A percentile compares a stretch with the other conserved stretches of the same genome.
These are phyloP conservation scores for Neodon shergylaensis DNA, from an alignment of 2,113 vertebrate genomes.

Conservation along the genomic window DNA sequence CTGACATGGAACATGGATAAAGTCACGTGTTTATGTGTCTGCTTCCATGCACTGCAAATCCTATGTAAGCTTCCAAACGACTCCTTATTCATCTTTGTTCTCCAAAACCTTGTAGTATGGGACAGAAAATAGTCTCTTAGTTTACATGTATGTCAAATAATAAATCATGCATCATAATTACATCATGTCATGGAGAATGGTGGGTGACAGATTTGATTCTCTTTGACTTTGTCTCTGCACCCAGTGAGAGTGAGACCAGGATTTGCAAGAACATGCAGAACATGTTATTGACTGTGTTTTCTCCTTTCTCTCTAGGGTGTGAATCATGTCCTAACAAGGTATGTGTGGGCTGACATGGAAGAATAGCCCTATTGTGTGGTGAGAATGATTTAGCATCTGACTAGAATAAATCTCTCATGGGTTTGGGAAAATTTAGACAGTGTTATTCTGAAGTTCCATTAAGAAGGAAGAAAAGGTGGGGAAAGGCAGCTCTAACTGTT, in stretches of 20 bases:
- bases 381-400: neutral
- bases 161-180: neutral
- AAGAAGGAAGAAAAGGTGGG: neutral
- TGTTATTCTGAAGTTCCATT: neutral
- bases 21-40: neutral
- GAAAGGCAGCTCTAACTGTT: neutral
- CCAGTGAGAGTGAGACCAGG: neutral
- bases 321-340: constrained; percentile 45
- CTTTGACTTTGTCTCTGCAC: neutral
- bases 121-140: neutral
- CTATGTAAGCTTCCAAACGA: neutral
- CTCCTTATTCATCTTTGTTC: neutral
- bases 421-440: neutral
- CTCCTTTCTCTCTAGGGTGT: constrained; percentile 48
- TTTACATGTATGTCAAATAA: neutral
- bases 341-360: neutral
- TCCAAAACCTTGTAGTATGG: neutral
- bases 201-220: neutral
- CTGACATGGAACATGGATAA: neutral
- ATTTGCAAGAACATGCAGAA: neutral
- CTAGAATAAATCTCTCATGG: neutral
- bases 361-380: neutral
- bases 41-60: neutral
- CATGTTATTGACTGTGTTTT: neutral
- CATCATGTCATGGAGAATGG: neutral